A percentile compares a stretch with the other conserved stretches of the same genome.
Evolutionary conservation across 2,113 vertebrate genomes (phyloP).

Genomic region (Paedocypris sp.): DNA sequence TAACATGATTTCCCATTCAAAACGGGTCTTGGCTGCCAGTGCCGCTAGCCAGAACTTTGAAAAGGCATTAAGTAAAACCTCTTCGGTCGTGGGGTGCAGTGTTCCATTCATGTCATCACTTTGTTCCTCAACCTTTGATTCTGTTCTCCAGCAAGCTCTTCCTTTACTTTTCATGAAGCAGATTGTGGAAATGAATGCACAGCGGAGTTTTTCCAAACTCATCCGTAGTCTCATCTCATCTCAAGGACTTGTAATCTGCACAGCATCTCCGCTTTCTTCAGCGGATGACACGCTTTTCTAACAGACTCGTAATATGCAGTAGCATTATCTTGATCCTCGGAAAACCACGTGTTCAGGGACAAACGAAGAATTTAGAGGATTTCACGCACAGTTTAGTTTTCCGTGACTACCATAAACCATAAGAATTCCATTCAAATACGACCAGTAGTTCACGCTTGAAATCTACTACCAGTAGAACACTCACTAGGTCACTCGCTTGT

Average conservation of each 20-base stretch:
- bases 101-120: neutral
- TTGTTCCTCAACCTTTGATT: constrained; percentile 14
- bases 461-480: too few relatives aligned
- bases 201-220: neutral
- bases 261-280: neutral
- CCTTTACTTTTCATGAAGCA: neutral
- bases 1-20: constrained; percentile 3
- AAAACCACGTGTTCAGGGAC: too few relatives aligned
- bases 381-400: too few relatives aligned
- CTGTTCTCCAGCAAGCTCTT: constrained; percentile 3
- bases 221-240: neutral
- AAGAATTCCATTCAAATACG: too few relatives aligned
- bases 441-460: too few relatives aligned
- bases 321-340: neutral
- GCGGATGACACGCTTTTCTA: neutral
- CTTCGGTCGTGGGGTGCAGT: constrained; percentile 10
- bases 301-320: neutral
- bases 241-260: neutral
- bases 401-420: too few relatives aligned
- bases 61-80: constrained; percentile 9
- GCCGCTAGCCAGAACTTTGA: constrained; percentile 17
- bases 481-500: too few relatives aligned
- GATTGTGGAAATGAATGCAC: neutral
- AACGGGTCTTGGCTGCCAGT: constrained; percentile 13
- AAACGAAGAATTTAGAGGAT: too few relatives aligned